phyloP scores from a whole-genome alignment of 92 coral and sea anemone species.

The Palythoa grandis region DNA sequence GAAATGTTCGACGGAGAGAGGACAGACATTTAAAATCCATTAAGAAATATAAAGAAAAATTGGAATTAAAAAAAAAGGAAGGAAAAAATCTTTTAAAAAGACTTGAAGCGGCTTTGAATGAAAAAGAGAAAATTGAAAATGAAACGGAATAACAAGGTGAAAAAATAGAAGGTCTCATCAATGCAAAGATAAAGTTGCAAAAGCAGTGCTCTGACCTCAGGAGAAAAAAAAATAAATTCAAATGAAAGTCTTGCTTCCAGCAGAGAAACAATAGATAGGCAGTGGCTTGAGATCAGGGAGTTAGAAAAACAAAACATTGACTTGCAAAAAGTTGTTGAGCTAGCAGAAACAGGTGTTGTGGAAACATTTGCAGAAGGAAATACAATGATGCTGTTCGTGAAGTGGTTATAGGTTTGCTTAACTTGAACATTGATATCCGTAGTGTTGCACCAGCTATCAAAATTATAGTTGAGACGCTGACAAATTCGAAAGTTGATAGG shows the following conservation, averaged over 20 bases:
- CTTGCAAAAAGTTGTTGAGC: neutral
- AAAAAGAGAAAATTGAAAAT: neutral
- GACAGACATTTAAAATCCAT: slow-evolving; percentile 24
- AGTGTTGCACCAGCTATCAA: neutral
- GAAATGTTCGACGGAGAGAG: slow-evolving; percentile 37
- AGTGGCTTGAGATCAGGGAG: neutral
- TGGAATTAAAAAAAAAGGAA: neutral
- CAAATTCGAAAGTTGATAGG: neutral
- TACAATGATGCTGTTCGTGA: neutral
- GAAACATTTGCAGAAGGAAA: neutral
- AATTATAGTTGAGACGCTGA: slow-evolving; percentile 15
- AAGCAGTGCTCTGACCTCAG: neutral
- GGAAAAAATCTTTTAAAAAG: neutral
- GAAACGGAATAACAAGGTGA: neutral
- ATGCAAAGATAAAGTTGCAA: too few relatives aligned
- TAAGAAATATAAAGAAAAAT: neutral
- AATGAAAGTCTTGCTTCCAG: neutral
- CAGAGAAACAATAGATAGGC: neutral
- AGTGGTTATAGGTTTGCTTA: neutral
- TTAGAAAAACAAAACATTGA: neutral
- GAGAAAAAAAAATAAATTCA: too few relatives aligned
- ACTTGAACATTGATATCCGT: neutral
- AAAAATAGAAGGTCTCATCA: neutral
- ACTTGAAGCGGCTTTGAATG: neutral
- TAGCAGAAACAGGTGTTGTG: neutral